These are phyloP conservation scores for Zoanthus gigantus DNA, from an alignment of 92 coral and sea anemone genomes.

Conservation along the genomic window DNA sequence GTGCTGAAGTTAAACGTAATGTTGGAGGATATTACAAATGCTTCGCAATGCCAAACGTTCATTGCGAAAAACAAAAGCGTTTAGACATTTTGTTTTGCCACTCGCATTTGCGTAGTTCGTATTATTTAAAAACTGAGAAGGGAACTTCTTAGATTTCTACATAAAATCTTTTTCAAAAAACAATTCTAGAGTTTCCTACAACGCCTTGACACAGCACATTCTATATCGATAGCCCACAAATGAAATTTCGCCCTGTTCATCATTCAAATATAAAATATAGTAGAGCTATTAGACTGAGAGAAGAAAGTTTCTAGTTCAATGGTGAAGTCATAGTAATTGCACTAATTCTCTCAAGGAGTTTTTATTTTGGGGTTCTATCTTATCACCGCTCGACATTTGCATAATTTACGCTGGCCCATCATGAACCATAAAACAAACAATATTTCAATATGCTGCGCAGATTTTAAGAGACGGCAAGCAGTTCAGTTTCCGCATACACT, in stretches of 20 bases:
- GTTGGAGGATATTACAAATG: constrained; percentile 1
- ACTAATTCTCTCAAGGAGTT: neutral
- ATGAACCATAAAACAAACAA: constrained; percentile 64
- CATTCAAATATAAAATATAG: neutral
- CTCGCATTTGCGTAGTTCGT: neutral
- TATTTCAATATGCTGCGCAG: constrained; percentile 43
- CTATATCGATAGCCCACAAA: neutral
- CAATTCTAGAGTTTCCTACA: neutral
- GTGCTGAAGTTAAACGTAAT: constrained; percentile 12
- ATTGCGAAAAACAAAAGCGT: neutral
- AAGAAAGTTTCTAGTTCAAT: neutral
- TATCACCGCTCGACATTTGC: constrained; percentile 58
- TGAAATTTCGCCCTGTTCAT: neutral
- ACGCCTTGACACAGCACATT: neutral
- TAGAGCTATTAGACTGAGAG: constrained; percentile 4
- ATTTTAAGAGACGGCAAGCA: constrained; percentile 14
- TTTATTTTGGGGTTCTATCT: constrained; percentile 80
- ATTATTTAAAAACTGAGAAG: neutral
- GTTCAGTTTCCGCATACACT: neutral
- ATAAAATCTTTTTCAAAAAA: neutral
- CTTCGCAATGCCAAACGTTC: neutral
- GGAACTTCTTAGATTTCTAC: neutral
- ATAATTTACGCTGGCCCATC: constrained; percentile 67
- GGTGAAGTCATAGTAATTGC: neutral
- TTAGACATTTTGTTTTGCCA: constrained; percentile 1